These are phyloP conservation scores for Echeneis naucrates DNA, from an alignment of 2,797 vertebrate genomes.

Conservation along the genomic window DNA sequence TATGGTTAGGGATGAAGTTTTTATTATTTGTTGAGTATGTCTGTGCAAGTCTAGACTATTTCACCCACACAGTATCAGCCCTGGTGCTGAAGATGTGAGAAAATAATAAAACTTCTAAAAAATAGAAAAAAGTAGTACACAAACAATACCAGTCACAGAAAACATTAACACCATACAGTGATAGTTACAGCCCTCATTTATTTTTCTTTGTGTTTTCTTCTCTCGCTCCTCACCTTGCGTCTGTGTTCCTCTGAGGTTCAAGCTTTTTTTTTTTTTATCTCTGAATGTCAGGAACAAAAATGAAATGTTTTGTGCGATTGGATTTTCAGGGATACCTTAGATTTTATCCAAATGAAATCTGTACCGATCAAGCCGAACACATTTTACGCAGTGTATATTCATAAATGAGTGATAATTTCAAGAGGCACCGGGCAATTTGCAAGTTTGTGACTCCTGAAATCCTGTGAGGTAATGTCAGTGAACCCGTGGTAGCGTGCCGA, in stretches of 20 bases:
- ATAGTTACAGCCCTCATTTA: background rate
- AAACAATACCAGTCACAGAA: background rate
- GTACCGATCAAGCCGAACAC: conserved; percentile 22
- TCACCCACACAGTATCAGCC: background rate
- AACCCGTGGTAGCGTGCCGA: conserved; percentile 16
- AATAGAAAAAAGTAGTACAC: background rate
- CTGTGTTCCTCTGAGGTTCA: background rate
- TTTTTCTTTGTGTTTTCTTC: background rate
- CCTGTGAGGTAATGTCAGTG: conserved; percentile 33
- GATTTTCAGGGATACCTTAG: background rate
- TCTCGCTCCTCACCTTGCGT: background rate
- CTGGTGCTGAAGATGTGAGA: background rate
- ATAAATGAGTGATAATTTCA: conserved; percentile 23
- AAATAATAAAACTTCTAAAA: background rate
- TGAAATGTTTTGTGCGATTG: conserved; percentile 2
- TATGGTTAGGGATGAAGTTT: background rate
- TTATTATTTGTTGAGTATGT: background rate
- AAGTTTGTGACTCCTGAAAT: conserved; percentile 41
- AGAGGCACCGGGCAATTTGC: conserved; percentile 28
- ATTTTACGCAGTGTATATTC: conserved; percentile 24
- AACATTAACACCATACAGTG: background rate
- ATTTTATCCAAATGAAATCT: conserved; percentile 19
- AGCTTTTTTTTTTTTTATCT: too few relatives aligned
- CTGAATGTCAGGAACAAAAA: background rate
- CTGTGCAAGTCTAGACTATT: background rate